phyloP scores from a whole-genome alignment of 2,888 invertebrate species.

The Drosophila suboccidentalis region DNA sequence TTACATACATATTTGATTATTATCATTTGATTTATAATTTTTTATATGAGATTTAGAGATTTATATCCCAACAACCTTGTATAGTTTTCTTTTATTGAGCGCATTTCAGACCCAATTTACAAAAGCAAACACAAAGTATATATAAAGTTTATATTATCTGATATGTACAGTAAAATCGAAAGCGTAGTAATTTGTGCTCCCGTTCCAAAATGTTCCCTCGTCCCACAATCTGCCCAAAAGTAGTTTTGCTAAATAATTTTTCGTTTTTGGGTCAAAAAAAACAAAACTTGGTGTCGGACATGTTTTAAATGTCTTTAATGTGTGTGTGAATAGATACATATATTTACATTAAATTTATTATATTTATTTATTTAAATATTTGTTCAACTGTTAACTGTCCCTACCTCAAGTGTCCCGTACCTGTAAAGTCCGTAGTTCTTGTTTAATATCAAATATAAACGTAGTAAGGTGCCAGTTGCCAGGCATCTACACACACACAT shows the following conservation, averaged over 20 bases:
- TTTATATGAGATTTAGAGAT: constrained; percentile 26
- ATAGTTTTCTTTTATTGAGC: constrained; percentile 54
- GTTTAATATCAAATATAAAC: constrained; percentile 27
- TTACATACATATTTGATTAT: constrained; percentile 9
- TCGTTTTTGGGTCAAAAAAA: constrained; percentile 26
- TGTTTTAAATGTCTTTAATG: constrained; percentile 51
- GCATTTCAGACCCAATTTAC: constrained; percentile 20
- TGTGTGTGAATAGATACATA: constrained; percentile 41
- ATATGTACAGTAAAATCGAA: constrained; percentile 55
- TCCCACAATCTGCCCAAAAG: constrained; percentile 53
- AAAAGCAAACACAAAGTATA: constrained; percentile 74
- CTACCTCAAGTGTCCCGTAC: constrained; percentile 39
- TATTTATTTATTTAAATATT: constrained; percentile 6
- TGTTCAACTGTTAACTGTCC: constrained; percentile 53
- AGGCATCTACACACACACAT: constrained; percentile 41
- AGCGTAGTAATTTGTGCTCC: constrained; percentile 51
- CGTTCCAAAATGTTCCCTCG: constrained; percentile 20
- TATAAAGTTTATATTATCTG: constrained; percentile 27
- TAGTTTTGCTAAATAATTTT: constrained; percentile 50
- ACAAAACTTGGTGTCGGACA: constrained; percentile 71
- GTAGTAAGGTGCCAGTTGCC: constrained; percentile 53
- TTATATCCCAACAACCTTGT: constrained; percentile 51
- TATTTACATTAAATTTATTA: background rate
- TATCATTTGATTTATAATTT: constrained; percentile 33
- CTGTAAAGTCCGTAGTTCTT: constrained; percentile 59